Conservation (phyloP, 2,797 vertebrate species). For the Halcyon smyrnensis region DNA sequence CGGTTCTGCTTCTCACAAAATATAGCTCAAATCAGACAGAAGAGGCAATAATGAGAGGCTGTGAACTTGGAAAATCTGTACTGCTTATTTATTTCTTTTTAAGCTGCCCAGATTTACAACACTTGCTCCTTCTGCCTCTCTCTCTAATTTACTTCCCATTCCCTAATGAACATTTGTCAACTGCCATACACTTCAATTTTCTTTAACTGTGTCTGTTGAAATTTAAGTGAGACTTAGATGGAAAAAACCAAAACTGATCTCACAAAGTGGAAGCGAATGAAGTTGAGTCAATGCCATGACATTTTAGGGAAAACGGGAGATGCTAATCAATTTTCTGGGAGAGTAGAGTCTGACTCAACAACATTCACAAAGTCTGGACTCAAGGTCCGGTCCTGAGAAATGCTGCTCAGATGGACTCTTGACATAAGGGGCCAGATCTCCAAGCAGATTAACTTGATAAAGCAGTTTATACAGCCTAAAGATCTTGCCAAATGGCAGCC, state of each 20-base stretch:
- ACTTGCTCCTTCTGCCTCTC: neutral
- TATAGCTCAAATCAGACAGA: constrained; percentile 35
- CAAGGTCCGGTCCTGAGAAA: neutral
- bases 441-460: neutral
- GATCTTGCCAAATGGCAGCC: neutral
- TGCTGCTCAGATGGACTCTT: neutral
- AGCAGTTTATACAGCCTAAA: neutral
- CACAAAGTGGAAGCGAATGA: neutral
- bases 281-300: neutral
- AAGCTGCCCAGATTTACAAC: neutral
- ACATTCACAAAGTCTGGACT: neutral
- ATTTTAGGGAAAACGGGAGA: neutral
- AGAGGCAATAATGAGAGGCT: constrained; percentile 45
- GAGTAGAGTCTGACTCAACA: neutral
- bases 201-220: constrained; percentile 15
- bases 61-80: neutral
- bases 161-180: constrained; percentile 35
- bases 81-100: constrained; percentile 2
- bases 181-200: constrained; percentile 3
- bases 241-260: neutral
- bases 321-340: neutral
- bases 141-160: constrained; percentile 41
- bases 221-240: neutral
- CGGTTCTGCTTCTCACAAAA: neutral
- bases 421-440: neutral